Percentiles rank a stretch among this genome's conserved stretches.
Evolutionary conservation across 2,888 invertebrate genomes (phyloP).

Genomic region (Melanargia galathea): DNA sequence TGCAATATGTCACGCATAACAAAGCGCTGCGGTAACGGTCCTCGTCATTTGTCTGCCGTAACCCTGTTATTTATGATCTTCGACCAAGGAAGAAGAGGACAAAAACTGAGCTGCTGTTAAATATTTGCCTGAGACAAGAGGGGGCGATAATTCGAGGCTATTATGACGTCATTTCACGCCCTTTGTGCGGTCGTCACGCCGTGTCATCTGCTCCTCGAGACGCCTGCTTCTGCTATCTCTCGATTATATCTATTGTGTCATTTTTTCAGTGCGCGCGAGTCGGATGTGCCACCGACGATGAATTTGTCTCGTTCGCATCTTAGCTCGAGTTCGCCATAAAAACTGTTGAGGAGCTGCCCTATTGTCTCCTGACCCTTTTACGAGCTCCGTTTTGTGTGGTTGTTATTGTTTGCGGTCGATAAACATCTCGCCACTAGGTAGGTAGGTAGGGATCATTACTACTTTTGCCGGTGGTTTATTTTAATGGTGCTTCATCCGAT

Average conservation of each 20-base stretch:
- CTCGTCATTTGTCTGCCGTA: constrained; percentile 75
- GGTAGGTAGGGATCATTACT: constrained; percentile 79
- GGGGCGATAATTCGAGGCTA: constrained; percentile 81
- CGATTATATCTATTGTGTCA: constrained; percentile 81
- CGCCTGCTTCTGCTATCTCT: constrained; percentile 79
- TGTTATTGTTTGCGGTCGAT: constrained; percentile 82
- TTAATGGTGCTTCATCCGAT: constrained; percentile 66
- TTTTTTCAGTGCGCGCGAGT: constrained; percentile 76
- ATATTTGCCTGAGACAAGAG: constrained; percentile 82
- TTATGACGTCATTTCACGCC: constrained; percentile 83
- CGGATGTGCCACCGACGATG: constrained; percentile 81
- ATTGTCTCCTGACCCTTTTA: constrained; percentile 80
- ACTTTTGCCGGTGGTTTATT: constrained; percentile 72
- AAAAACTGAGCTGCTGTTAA: constrained; percentile 79
- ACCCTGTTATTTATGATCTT: constrained; percentile 78
- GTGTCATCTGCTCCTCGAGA: constrained; percentile 82
- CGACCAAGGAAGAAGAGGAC: constrained; percentile 73
- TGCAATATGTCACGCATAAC: constrained; percentile 76
- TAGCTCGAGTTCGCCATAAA: constrained; percentile 75
- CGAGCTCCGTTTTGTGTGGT: constrained; percentile 78
- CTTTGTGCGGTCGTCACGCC: constrained; percentile 79
- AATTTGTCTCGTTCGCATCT: constrained; percentile 75
- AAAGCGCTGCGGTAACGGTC: constrained; percentile 79
- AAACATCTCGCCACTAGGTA: constrained; percentile 80
- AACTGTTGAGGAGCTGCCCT: constrained; percentile 73